Base-by-base conservation (phyloP, 92 coral and sea anemone genomes). In the Zoanthus gigantus region DNA sequence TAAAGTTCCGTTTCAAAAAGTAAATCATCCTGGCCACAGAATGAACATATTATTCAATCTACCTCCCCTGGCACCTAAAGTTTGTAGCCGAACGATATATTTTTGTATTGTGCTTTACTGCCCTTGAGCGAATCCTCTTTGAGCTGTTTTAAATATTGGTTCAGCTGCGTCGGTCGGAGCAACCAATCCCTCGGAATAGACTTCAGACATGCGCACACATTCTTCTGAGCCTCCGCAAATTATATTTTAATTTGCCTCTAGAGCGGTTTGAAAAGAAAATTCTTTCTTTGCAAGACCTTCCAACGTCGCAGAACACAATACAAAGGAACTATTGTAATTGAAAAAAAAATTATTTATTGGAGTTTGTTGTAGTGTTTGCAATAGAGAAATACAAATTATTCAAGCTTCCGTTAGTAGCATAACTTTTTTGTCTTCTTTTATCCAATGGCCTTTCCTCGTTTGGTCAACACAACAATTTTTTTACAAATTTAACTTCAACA, bases 401-500 rank as follows among this genome's bases (percentile, higher is more conserved):
- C 61, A 45, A 32, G 29, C 4, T 66, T 65, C 75, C 72, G 74
- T 61, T 50, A n/a, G 31, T 29, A 23, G 73, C 46, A 67, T 47
- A 65, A 8, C 82, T 23, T 65, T 81, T 37, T 81, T 81, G 30
- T 34, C 74, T 29, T 44, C 52, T 81, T 30, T 75, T 45, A 74
- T 23, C 75, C 85, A 81, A 81, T 81, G 30, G 74, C 4, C 18
- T 66, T 5, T 28, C 61, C 65, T 65, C 74, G 45, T 50, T 66
- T 45, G 74, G 85, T 81, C 85, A 65, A 81, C 85, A 81, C 28
- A 13, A 65, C 46, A 81, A 81, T 81, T 81, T 45, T 23, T 81
- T 65, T 81, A 81, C 85, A 81, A 81, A 81, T 47, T 81, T 81
- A 81, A 65, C 75, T 81, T 81, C 85, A 81, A 81, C 75, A 81